Percentiles rank a stretch among this genome's conserved stretches.
Evolutionary conservation across 2,797 vertebrate species (phyloP).

Genomic region (Enteromius paludinosus): DNA sequence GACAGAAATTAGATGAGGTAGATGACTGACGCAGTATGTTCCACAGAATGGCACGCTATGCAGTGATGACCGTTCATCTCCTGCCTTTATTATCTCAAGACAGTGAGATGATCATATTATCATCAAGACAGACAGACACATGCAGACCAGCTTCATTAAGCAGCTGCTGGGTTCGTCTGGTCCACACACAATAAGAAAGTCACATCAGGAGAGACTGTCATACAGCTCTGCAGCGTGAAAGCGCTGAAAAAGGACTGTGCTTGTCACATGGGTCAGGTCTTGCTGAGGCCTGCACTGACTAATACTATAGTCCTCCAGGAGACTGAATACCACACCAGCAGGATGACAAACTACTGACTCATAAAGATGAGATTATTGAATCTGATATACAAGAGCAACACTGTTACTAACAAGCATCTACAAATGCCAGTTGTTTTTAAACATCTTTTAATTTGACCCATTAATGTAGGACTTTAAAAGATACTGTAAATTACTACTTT

Average conservation of each 20-base stretch:
- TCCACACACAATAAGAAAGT: constrained; percentile 10
- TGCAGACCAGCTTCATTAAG: constrained; percentile 10
- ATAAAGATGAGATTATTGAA: constrained; percentile 24
- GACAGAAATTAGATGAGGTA: constrained; percentile 10
- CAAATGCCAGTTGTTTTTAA: background rate
- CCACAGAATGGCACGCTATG: background rate
- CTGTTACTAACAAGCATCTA: constrained; percentile 15
- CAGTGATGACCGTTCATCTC: constrained; percentile 19
- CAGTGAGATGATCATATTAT: constrained; percentile 4
- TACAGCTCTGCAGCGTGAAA: background rate
- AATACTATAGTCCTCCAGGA: constrained; percentile 17
- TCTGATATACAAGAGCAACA: constrained; percentile 13
- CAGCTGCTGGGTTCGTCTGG: constrained; percentile 1
- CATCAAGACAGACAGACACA: constrained; percentile 12
- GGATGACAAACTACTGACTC: constrained; percentile 38
- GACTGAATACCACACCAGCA: constrained; percentile 26
- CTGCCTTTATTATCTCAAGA: constrained; percentile 31
- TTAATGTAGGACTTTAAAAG: background rate
- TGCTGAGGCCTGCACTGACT: constrained; percentile 33
- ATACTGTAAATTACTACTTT: background rate
- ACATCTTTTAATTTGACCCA: background rate
- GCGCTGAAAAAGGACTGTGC: background rate
- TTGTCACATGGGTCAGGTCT: constrained; percentile 17
- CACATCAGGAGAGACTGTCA: background rate
- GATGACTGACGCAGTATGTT: background rate